phyloP scores from a whole-genome alignment of 2,113 vertebrate species.

The Rhagologus leucostigma region DNA sequence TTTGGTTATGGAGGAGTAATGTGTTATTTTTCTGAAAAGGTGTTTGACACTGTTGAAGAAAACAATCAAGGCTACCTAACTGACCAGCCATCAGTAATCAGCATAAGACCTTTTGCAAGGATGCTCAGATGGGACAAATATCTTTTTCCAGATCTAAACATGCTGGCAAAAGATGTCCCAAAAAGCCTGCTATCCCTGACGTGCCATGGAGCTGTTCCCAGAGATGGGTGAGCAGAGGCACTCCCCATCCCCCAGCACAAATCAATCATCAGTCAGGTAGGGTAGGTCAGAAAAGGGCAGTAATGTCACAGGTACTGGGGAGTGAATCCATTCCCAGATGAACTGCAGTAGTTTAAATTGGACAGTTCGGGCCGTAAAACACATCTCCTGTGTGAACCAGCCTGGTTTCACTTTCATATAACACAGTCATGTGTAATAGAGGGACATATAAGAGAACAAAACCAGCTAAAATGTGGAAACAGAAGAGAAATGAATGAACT shows the following conservation, averaged over 20 bases:
- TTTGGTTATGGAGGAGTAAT: not conserved
- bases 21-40: not conserved
- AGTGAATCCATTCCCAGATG: not conserved
- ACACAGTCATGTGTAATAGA: not conserved
- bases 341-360: not conserved
- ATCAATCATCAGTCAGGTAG: not conserved
- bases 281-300: not conserved
- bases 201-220: not conserved
- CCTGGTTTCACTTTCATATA: not conserved
- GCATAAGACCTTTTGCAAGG: not conserved
- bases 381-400: not conserved
- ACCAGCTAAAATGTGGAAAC: not conserved
- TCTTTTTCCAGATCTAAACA: not conserved
- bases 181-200: not conserved
- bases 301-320: not conserved
- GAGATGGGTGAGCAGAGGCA: not conserved
- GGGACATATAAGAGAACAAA: not conserved
- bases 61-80: not conserved
- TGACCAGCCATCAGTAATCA: not conserved
- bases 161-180: not conserved
- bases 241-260: not conserved
- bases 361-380: not conserved
- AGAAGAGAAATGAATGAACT: not conserved
- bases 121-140: not conserved
- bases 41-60: not conserved